Evolutionary conservation across 1,140 invertebrate species (phyloP), one percentile per base, ranked within the genome.

Genomic region (Diachasmimorpha longicaudata): DNA sequence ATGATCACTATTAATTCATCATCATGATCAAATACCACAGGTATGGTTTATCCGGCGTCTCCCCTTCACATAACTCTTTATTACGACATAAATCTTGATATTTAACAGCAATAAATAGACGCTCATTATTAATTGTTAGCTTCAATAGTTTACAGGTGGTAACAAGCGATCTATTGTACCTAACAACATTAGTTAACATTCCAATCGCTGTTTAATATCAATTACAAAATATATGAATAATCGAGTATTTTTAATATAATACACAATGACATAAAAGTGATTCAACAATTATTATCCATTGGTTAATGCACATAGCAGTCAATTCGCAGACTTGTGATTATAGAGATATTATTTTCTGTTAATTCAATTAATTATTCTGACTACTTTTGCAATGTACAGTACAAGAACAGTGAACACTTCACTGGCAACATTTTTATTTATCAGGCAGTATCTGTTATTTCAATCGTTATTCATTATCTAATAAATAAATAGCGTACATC

Each of bases 311-410:
- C 48, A 44, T 52, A 44, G n/a, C 6, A 68, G 36, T 42, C 42
- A 66, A 52, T 68, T 58, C 23, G 21, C 10, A 58, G 25, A 48
- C 36, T 48, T 37, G 13, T 46, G 6, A 70, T 19, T 42, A 48
- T 63, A 55, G 14, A 52, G 14, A 16, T 19, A 52, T 52, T 46
- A 70, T 79, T 78, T 67, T 77, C 78, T 76, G 81, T 86, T 81
- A 85, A 85, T 75, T 74, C 48, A 77, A 37, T 69, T 31, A 21
- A 77, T 80, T 48, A 77, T 10, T 84, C 78, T 86, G 84, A 66
- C 84, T 87, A 87, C 84, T 87, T 87, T 87, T 87, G 86, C 86
- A 85, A 86, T 87, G 85, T 86, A 87, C 82, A 85, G 39, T 37
- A 16, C n/a, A 52, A n/a, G 31, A 55, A 87, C 82, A 85, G 39